Evolutionary conservation across 2,113 vertebrate genomes (phyloP), one percentile per base, ranked within the genome.

Genomic region (Camelus bactrianus): DNA sequence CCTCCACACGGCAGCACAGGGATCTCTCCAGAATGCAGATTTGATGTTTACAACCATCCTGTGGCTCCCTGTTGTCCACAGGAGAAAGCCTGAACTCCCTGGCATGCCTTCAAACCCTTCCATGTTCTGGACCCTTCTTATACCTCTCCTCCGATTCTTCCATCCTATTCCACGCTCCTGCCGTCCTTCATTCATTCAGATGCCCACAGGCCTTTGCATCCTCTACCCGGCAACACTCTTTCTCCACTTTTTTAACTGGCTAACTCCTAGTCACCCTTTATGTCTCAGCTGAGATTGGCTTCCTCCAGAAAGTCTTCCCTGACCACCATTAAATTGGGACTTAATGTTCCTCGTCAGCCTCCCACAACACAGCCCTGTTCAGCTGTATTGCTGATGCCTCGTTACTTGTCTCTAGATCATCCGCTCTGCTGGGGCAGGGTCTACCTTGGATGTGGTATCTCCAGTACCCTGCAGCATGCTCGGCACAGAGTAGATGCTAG

Each of bases 291-390:
- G 32, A 91, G 67, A 35, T 7, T 12, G 65, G 30, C 83, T 88
- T 96, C 69, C 56, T 64, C 69, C 56, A 28, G 80, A 76, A 85
- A 85, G 91, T 83, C 96, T 96, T 91, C 64, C 77, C 28, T 65
- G 89, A 52, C 26, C 54, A 93, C 76, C 42, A 42, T 22, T 50
- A 88, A 46, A 17, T 0, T 24, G 50, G 54, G 42, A 58, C 58
- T 70, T 50, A 48, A 24, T 11, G 15, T 32, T 20, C 5, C 20
- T 38, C 1, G 0, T 8, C 6, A 13, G 48, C 6, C 52, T 79
- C 22, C 67, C 24, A 12, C 8, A 46, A 60, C 7, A 46, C 10
- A 60, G 32, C 52, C 30, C 30, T 22, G 9, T 50, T 80, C 9
- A 35, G 30, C 52, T 38, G 28, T 35, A 30, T 20, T 50, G 5